phyloP scores from a whole-genome alignment of 2,797 vertebrate species.

The Lophotriccus pileatus region DNA sequence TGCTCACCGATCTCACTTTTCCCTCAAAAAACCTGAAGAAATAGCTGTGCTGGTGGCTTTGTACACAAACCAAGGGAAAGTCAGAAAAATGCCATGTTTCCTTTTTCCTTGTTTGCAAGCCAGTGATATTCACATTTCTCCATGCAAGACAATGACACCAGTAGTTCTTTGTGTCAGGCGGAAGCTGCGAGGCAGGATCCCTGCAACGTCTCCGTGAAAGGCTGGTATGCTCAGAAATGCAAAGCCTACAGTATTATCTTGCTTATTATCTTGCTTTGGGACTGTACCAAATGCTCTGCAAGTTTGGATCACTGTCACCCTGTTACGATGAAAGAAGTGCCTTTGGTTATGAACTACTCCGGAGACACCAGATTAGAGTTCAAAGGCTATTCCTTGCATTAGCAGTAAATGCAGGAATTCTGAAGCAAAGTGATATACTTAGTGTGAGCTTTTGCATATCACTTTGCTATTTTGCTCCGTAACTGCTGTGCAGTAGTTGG shows the following conservation, averaged over 20 bases:
- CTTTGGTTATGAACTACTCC: constrained; percentile 27
- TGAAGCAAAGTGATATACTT: constrained; percentile 37
- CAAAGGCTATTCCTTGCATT: constrained; percentile 59
- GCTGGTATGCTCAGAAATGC: constrained; percentile 1
- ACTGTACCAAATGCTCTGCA: constrained; percentile 43
- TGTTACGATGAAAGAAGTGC: constrained; percentile 62
- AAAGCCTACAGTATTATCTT: constrained; percentile 16
- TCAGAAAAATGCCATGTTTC: not conserved
- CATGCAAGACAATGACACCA: not conserved
- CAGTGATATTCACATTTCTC: not conserved
- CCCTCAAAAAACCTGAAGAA: not conserved
- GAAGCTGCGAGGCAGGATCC: not conserved
- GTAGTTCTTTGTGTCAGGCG: not conserved
- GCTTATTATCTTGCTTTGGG: constrained; percentile 50
- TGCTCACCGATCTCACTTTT: not conserved
- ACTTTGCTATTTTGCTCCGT: not conserved
- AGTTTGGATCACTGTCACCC: constrained; percentile 54
- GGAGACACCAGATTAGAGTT: constrained; percentile 60
- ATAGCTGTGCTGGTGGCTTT: not conserved
- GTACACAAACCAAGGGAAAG: not conserved
- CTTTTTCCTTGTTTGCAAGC: not conserved
- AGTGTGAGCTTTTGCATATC: constrained; percentile 26
- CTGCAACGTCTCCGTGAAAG: not conserved
- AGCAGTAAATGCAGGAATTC: constrained; percentile 57
- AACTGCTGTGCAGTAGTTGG: not conserved